These are phyloP conservation scores for Xiphophorus couchianus DNA, from an alignment of 2,113 vertebrate genomes.

Conservation along the genomic window DNA sequence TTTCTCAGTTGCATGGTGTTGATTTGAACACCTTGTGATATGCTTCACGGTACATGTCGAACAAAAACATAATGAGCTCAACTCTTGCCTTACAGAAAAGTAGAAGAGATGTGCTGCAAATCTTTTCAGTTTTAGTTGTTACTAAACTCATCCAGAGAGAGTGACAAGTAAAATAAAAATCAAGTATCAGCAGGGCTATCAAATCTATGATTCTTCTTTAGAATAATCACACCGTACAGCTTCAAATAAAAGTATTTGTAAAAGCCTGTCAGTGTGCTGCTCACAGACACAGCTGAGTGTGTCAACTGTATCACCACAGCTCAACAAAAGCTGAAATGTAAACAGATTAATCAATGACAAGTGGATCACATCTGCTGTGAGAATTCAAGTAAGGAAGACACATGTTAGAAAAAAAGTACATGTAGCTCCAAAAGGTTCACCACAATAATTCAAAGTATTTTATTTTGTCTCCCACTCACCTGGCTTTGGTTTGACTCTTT, in stretches of 20 bases:
- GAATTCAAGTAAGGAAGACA: too few relatives aligned
- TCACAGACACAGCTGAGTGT: neutral
- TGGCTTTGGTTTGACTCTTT: slow-evolving; percentile 97
- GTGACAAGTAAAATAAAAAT: neutral
- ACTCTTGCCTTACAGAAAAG: too few relatives aligned
- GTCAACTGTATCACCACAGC: neutral
- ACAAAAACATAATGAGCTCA: too few relatives aligned
- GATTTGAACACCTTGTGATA: too few relatives aligned
- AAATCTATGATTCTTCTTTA: neutral
- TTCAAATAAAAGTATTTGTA: neutral
- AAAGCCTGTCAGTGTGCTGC: neutral
- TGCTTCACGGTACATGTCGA: too few relatives aligned
- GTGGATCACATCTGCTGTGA: neutral
- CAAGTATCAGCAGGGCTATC: neutral
- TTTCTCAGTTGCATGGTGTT: neutral
- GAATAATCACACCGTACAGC: too few relatives aligned
- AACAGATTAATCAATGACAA: neutral
- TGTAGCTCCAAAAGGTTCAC: neutral
- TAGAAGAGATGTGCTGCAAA: too few relatives aligned
- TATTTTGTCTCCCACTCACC: slow-evolving; percentile 76
- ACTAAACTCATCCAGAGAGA: neutral
- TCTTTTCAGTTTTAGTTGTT: too few relatives aligned
- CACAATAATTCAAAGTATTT: neutral
- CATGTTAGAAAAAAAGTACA: neutral
- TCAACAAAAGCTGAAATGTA: neutral